Percentiles rank a stretch among this genome's conserved stretches.
phyloP scores from a whole-genome alignment of 2,888 invertebrate genomes.

The Sinodicranocentrus sp. region DNA sequence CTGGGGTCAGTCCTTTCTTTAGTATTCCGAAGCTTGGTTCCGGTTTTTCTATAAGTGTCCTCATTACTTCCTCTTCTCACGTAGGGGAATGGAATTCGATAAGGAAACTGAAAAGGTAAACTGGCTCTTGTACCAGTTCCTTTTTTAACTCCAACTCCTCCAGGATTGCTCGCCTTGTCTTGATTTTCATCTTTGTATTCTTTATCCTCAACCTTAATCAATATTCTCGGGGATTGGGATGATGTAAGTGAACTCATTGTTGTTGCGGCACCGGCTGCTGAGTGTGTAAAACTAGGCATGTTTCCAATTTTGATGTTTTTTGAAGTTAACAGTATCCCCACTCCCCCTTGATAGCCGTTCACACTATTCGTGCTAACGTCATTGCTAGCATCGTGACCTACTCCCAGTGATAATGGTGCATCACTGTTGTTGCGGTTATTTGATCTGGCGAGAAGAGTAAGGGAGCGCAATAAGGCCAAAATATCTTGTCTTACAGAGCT shows the following conservation, averaged over 20 bases:
- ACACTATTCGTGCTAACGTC: slow-evolving; percentile 35
- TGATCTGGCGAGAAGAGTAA: neutral
- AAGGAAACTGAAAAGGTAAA: slow-evolving; percentile 43
- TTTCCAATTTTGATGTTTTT: slow-evolving; percentile 19
- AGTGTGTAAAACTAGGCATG: neutral
- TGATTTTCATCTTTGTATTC: slow-evolving; percentile 21
- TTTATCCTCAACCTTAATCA: neutral
- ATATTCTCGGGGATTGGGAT: slow-evolving; percentile 1
- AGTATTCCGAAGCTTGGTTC: slow-evolving; percentile 25
- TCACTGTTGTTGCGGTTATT: neutral
- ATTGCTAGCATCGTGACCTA: slow-evolving; percentile 1
- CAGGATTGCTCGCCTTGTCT: neutral
- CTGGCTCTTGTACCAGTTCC: slow-evolving; percentile 13
- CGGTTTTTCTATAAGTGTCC: neutral
- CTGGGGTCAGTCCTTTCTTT: slow-evolving; percentile 35
- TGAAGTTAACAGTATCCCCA: slow-evolving; percentile 8
- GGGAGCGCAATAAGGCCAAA: no score
- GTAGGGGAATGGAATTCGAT: slow-evolving; percentile 59
- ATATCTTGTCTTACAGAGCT: neutral
- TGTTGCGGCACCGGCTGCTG: neutral
- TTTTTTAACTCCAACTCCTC: neutral
- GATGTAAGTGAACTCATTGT: neutral
- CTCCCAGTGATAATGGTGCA: neutral
- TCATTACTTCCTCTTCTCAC: slow-evolving; percentile 41
- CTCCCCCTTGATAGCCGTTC: slow-evolving; percentile 36